Conservation (phyloP, 2,888 invertebrate species). For the Cosmorhoe ocellata region DNA sequence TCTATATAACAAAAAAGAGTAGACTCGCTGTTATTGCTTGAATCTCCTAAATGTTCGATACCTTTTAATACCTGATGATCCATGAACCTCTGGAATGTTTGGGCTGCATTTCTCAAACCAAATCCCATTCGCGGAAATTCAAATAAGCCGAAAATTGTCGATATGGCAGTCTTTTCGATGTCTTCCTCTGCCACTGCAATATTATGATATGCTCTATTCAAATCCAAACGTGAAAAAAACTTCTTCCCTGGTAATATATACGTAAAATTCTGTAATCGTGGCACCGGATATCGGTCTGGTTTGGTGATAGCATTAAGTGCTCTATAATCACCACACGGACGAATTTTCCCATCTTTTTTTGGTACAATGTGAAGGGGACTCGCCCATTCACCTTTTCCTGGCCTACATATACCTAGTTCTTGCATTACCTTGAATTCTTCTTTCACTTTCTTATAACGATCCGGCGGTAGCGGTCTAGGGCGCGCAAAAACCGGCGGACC, state of each 20-base stretch:
- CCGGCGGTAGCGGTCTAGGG: slow-evolving; percentile 46
- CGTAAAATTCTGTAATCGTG: neutral
- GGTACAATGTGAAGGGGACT: slow-evolving; percentile 38
- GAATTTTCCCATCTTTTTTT: slow-evolving; percentile 32
- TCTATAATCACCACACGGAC: slow-evolving; percentile 2
- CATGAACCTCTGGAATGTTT: neutral
- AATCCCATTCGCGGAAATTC: neutral
- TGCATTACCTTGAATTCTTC: slow-evolving; percentile 46
- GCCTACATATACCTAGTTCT: slow-evolving; percentile 50
- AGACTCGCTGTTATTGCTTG: no score
- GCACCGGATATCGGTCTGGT: neutral
- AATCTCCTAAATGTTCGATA: no score
- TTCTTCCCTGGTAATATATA: neutral
- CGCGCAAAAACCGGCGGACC: slow-evolving; percentile 47
- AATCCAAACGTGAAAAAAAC: neutral
- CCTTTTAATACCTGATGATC: no score
- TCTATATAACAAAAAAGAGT: no score
- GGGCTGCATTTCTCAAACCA: neutral
- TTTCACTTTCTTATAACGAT: slow-evolving; percentile 43
- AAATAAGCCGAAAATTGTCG: neutral
- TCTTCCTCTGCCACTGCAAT: neutral
- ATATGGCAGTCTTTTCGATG: neutral
- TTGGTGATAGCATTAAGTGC: neutral
- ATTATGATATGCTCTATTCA: neutral
- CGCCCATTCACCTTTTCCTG: slow-evolving; percentile 56